Percentiles rank a stretch among this genome's conserved stretches.
These are phyloP conservation scores for Ochropacha duplaris DNA, from an alignment of 2,888 invertebrate species.

Conservation along the genomic window DNA sequence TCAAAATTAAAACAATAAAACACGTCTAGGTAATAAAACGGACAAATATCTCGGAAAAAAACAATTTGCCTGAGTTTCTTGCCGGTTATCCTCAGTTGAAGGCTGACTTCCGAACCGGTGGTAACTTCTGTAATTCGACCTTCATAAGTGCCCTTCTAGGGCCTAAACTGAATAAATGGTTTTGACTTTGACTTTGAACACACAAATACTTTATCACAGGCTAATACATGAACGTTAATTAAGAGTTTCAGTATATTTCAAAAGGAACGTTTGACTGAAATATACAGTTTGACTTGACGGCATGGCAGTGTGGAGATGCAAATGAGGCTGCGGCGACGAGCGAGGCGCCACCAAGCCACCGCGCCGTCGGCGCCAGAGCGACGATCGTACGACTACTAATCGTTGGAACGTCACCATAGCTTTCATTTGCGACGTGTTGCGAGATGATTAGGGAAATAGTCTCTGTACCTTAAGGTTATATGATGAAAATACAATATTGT, in stretches of 20 bases:
- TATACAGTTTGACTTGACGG: slow-evolving; percentile 15
- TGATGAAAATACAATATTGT: background rate
- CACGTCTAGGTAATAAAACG: too few species aligned
- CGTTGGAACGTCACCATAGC: slow-evolving; percentile 28
- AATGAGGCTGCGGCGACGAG: slow-evolving; percentile 56
- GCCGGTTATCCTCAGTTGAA: too few species aligned
- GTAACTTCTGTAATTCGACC: too few species aligned
- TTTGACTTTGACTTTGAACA: background rate
- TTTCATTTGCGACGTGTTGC: slow-evolving; percentile 1
- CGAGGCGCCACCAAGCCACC: slow-evolving; percentile 50
- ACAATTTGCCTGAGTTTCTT: too few species aligned
- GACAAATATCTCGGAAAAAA: too few species aligned
- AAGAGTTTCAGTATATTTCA: background rate
- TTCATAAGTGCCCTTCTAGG: too few species aligned
- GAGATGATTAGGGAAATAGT: background rate
- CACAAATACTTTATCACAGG: background rate
- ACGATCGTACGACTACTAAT: slow-evolving; percentile 49
- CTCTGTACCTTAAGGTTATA: background rate
- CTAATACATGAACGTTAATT: background rate
- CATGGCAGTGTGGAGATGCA: slow-evolving; percentile 53
- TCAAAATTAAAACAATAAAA: background rate
- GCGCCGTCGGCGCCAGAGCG: slow-evolving; percentile 44
- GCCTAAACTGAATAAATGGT: too few species aligned
- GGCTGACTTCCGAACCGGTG: too few species aligned
- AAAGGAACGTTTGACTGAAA: slow-evolving; percentile 35